Evolutionary conservation across 1,140 invertebrate genomes (phyloP), one percentile per base, ranked within the genome.

Genomic region (Alviniconcha marisindica): DNA sequence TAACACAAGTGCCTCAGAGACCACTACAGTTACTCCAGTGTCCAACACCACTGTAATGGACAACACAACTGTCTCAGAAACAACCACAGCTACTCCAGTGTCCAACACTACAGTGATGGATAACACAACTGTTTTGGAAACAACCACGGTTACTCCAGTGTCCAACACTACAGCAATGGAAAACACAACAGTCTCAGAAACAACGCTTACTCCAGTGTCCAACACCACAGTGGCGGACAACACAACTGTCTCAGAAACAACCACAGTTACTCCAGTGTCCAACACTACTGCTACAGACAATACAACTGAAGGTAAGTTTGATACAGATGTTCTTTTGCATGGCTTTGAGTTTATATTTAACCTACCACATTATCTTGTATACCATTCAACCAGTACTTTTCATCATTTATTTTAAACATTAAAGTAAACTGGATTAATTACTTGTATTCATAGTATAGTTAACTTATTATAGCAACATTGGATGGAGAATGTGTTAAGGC

Each of bases 241-340:
- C n/a, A 24, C 81, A 78, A 76, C 0, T 54, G 42, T 1, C 18
- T 36, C 44, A 38, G 77, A 28, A 12, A 85, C 78, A 40, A 79
- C 44, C 4, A 69, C 56, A 7, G 21, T 38, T 5, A 81, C 51
- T 12, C 18, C 28, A 74, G 44, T 33, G 33, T 33, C 44, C 24
- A 15, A 18, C 31, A 60, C 78, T 40, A 76, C 76, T 12, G 2
- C 31, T 14, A 71, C 60, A 5, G 33, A 28, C 77, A 78, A 18
- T 33, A 85, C 84, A 71, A 80, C 40, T 42, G 60, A 69, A 74
- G 44, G n/a, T 66, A 12, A 66, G 63, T 24, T n/a, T 66, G 18
- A 12, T 24, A n/a, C 21, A 4, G 28, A n/a, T 60, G 28, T 24
- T 5, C 54, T 60, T 60, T 60, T n/a, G n/a, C n/a, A n/a, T n/a